These are phyloP conservation scores for Carcharodon carcharias DNA, from an alignment of 2,797 vertebrate species.

Conservation along the genomic window DNA sequence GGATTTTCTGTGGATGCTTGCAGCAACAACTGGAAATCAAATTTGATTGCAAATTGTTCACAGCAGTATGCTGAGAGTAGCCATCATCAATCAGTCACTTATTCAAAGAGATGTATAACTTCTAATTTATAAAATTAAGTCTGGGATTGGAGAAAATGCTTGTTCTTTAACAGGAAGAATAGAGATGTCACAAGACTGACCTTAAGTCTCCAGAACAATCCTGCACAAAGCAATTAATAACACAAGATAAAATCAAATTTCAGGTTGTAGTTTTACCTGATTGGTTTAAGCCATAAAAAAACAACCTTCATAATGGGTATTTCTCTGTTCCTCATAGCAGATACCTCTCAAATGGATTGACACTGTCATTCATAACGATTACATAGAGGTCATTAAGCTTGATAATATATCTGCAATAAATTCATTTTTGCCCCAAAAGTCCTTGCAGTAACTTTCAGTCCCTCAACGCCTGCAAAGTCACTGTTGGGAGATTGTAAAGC, in stretches of 20 bases:
- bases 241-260: background rate
- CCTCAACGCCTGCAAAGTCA: too few species aligned
- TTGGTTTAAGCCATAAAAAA: background rate
- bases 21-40: conserved; percentile 10
- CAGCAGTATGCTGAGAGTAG: too few species aligned
- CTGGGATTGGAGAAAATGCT: background rate
- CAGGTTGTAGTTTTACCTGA: background rate
- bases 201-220: background rate
- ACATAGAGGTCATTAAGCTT: background rate
- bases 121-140: background rate
- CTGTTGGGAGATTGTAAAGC: too few species aligned
- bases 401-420: background rate
- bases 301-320: background rate
- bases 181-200: background rate
- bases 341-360: background rate
- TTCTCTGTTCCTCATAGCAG: background rate
- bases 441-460: background rate
- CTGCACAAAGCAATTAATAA: background rate
- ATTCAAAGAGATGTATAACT: background rate
- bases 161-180: background rate
- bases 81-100: background rate
- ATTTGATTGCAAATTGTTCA: background rate
- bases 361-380: background rate
- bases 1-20: background rate
- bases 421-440: background rate